Conservation (phyloP, 2,113 vertebrate genomes). For the Corythornis vintsioides region DNA sequence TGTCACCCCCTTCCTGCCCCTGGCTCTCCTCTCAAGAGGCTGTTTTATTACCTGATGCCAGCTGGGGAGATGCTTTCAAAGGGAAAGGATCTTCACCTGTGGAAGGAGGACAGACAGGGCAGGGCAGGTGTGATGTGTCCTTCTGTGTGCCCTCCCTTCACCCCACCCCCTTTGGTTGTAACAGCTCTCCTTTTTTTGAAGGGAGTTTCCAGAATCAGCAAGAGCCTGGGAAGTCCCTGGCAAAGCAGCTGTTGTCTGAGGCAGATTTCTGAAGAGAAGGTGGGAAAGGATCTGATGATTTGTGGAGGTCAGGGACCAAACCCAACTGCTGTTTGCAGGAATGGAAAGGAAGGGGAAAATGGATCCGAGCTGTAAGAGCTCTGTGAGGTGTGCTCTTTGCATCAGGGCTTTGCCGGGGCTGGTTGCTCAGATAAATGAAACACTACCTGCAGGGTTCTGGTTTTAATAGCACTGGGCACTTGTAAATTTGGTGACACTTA, state of each 20-base stretch:
- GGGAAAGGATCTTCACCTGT: neutral
- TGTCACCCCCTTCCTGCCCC: neutral
- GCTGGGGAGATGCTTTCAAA: neutral
- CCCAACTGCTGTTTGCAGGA: neutral
- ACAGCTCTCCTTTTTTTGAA: neutral
- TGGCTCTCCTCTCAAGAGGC: accelerated
- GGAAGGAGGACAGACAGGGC: neutral
- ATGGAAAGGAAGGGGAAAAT: neutral
- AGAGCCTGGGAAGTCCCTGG: slow-evolving; percentile 61
- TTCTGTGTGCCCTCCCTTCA: neutral
- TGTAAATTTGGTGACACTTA: neutral
- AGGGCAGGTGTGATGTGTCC: neutral
- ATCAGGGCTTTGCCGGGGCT: neutral
- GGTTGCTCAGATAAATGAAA: neutral
- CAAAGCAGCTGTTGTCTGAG: neutral
- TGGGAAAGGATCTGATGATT: neutral
- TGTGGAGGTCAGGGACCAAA: neutral
- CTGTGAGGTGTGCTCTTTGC: neutral
- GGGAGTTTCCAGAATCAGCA: slow-evolving; percentile 54
- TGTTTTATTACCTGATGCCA: neutral
- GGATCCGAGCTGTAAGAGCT: neutral
- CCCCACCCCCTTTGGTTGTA: neutral
- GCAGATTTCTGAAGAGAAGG: neutral
- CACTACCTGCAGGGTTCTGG: neutral
- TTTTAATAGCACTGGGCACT: neutral